Conservation (phyloP, 2,113 vertebrate genomes). For the Siniperca knerii region DNA sequence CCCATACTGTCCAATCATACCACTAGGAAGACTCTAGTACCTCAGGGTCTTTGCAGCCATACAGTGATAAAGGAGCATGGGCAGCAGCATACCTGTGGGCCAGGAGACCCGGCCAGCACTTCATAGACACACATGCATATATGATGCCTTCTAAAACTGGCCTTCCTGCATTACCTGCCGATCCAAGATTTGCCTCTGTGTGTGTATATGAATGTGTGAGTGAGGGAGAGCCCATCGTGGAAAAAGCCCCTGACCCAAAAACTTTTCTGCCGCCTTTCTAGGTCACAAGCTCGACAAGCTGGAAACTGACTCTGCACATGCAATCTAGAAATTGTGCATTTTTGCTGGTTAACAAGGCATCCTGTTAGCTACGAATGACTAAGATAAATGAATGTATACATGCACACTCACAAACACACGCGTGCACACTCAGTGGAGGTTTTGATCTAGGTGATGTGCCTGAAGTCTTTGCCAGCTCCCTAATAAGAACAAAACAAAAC, state of each 20-base stretch:
- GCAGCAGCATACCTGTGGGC: constrained; percentile 54
- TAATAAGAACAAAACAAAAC: constrained; percentile 68
- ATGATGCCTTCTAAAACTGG: constrained; percentile 75
- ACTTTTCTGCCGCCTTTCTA: constrained; percentile 53
- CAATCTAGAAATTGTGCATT: constrained; percentile 24
- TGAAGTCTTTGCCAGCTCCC: constrained; percentile 51
- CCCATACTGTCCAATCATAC: constrained; percentile 29
- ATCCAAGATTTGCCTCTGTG: background rate
- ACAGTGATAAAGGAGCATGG: constrained; percentile 59
- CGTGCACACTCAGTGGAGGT: background rate
- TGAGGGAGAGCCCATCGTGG: background rate
- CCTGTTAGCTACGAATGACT: background rate
- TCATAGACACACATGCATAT: constrained; percentile 78
- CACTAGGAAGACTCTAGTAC: constrained; percentile 31
- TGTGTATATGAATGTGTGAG: background rate
- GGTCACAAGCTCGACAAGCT: constrained; percentile 43
- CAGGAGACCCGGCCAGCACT: constrained; percentile 54
- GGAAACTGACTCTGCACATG: constrained; percentile 20
- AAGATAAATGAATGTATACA: constrained; percentile 31
- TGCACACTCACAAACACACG: background rate
- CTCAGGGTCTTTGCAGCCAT: constrained; percentile 34
- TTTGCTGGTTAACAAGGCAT: constrained; percentile 27
- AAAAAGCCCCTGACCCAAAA: constrained; percentile 61
- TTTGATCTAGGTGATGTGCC: constrained; percentile 42
- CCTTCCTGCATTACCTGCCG: constrained; percentile 55